Conservation (phyloP, 1,140 invertebrate species). For the Chrysoperla carnea region DNA sequence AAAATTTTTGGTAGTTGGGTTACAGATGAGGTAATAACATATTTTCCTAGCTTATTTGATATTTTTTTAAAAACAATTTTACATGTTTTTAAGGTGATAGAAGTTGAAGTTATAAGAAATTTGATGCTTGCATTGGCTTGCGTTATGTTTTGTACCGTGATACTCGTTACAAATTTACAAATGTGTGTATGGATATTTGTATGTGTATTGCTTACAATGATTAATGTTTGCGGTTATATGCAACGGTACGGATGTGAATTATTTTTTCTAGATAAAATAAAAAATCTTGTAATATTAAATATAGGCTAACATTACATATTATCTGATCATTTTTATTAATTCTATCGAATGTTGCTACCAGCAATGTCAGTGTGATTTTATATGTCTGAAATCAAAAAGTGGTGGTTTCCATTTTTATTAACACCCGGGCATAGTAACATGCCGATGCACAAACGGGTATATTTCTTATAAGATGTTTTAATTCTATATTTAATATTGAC, state of each 20-base stretch:
- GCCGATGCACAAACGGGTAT: no score
- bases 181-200: slow-evolving; percentile 62
- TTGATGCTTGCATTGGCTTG: slow-evolving; percentile 57
- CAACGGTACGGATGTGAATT: slow-evolving; percentile 20
- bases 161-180: slow-evolving; percentile 64
- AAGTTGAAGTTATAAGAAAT: slow-evolving; percentile 59
- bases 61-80: neutral
- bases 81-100: slow-evolving; percentile 31
- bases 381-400: no score
- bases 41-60: neutral
- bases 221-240: slow-evolving; percentile 72
- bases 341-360: no score
- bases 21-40: slow-evolving; percentile 42
- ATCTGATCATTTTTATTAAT: no score
- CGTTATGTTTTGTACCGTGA: slow-evolving; percentile 60
- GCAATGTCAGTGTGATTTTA: no score
- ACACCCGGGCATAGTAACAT: no score
- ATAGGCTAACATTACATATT: no score
- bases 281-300: no score
- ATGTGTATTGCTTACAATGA: slow-evolving; percentile 57
- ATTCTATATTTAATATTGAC: no score
- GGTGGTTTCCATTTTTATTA: no score
- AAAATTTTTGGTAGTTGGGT: slow-evolving; percentile 55
- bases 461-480: no score
- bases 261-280: no score